Evolutionary conservation across 2,113 vertebrate species (phyloP).

Genomic region (Seriola aureovittata): DNA sequence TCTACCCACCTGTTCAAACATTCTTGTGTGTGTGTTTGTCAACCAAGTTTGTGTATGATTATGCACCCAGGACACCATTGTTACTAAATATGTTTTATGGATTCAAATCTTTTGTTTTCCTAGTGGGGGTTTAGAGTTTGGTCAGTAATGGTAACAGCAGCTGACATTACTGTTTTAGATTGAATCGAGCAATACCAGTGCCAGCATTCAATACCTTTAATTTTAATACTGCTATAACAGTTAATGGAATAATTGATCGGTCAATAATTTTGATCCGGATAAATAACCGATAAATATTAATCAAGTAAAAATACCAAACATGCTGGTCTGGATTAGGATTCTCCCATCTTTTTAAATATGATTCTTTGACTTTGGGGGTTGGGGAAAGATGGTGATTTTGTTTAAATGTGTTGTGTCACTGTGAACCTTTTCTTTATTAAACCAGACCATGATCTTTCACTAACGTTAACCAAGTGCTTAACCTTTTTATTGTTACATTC

Average conservation of each 20-base stretch:
- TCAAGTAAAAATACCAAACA: no score
- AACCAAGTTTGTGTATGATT: conserved; percentile 22
- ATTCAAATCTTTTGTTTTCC: conserved; percentile 30
- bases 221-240: neutral
- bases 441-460: no score
- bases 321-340: no score
- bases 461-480: no score
- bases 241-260: neutral
- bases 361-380: no score
- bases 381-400: no score
- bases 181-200: neutral
- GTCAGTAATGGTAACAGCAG: conserved; percentile 1
- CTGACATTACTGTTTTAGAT: neutral
- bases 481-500: no score
- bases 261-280: no score
- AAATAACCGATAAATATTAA: neutral
- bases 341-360: no score
- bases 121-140: neutral
- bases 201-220: no score
- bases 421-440: no score
- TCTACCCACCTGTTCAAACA: conserved; percentile 75
- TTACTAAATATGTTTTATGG: conserved; percentile 52
- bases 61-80: conserved; percentile 15
- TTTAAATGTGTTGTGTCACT: no score
- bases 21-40: conserved; percentile 46